Conservation (phyloP, 2,797 vertebrate genomes). For the Sebastes alutus region DNA sequence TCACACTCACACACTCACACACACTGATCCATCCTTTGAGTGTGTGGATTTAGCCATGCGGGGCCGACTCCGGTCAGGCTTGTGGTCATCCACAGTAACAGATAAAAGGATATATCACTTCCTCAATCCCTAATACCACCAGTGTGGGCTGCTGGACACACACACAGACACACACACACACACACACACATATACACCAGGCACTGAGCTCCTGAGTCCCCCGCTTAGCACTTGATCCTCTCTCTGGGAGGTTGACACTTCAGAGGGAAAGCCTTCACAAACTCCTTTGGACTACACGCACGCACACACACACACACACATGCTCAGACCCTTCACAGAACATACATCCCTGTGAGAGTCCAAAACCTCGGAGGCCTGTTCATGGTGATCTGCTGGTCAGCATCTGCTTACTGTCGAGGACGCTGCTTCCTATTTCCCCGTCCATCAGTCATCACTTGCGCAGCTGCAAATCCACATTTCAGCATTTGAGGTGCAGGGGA, state of each 20-base stretch:
- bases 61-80: constrained; percentile 47
- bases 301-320: constrained; percentile 8
- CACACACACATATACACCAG: constrained; percentile 27
- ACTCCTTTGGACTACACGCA: constrained; percentile 35
- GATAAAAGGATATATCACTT: constrained; percentile 75
- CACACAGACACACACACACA: constrained; percentile 35
- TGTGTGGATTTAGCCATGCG: constrained; percentile 42
- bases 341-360: constrained; percentile 14
- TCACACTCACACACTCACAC: constrained; percentile 35
- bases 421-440: constrained; percentile 46
- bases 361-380: constrained; percentile 48
- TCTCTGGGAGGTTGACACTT: constrained; percentile 77
- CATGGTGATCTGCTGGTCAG: constrained; percentile 71
- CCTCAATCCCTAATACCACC: constrained; percentile 66
- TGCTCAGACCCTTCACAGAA: not conserved
- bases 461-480: constrained; percentile 22
- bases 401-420: constrained; percentile 63
- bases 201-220: constrained; percentile 65
- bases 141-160: constrained; percentile 19
- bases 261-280: constrained; percentile 67
- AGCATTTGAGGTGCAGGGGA: constrained; percentile 41
- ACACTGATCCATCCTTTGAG: constrained; percentile 67
- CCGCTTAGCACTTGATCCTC: constrained; percentile 79
- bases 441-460: constrained; percentile 47
- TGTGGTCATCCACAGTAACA: constrained; percentile 63